Conservation (phyloP, 2,797 vertebrate genomes). For the Pangasius krempfi region DNA sequence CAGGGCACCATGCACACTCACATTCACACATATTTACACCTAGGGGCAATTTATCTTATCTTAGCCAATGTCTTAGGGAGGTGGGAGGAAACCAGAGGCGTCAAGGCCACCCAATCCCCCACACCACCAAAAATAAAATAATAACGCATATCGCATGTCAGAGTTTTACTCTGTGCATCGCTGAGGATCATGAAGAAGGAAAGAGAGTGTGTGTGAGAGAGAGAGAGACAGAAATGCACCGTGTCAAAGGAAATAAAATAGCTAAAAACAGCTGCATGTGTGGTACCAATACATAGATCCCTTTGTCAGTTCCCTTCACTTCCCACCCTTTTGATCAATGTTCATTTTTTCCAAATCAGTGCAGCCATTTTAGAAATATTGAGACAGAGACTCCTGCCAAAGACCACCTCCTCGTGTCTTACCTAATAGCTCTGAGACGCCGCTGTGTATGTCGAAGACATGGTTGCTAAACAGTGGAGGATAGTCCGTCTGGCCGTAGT, state of each 20-base stretch:
- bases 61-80: not conserved
- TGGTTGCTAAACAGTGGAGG: conserved; percentile 86
- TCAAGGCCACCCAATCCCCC: no score
- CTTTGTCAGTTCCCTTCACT: not conserved
- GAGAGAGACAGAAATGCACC: not conserved
- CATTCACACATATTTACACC: not conserved
- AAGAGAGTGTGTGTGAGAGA: not conserved
- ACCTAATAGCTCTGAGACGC: conserved; percentile 93
- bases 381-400: not conserved
- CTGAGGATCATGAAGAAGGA: not conserved
- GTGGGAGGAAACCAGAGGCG: not conserved
- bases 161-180: not conserved
- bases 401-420: conserved; percentile 56
- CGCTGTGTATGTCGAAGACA: conserved; percentile 88
- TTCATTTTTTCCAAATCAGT: not conserved
- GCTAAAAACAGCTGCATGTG: not conserved
- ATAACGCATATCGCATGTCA: not conserved
- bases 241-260: not conserved
- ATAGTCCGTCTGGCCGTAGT: conserved; percentile 81
- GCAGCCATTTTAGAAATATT: not conserved
- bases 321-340: not conserved
- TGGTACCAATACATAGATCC: not conserved
- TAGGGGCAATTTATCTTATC: not conserved
- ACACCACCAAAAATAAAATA: not conserved
- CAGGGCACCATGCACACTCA: not conserved